These are phyloP conservation scores for Bolborhynchus lineola DNA, from an alignment of 2,113 vertebrate species.

Conservation along the genomic window DNA sequence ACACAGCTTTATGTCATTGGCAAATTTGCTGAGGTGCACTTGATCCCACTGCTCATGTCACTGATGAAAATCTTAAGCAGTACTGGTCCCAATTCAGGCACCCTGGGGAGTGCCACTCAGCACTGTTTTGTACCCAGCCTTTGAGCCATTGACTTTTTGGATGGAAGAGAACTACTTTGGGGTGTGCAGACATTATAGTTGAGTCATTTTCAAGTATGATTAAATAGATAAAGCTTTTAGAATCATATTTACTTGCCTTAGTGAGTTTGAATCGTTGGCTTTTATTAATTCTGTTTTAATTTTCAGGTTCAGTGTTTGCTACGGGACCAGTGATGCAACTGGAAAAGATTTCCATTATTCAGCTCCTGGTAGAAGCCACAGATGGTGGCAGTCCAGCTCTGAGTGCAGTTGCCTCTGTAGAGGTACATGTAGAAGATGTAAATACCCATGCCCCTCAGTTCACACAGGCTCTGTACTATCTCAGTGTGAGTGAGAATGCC, in stretches of 20 bases:
- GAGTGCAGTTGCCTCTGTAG: slow-evolving; percentile 76
- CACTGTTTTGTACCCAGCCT: not conserved
- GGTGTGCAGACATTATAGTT: not conserved
- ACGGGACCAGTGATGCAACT: slow-evolving; percentile 65
- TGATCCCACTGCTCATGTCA: not conserved
- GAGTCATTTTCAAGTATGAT: not conserved
- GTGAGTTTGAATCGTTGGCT: not conserved
- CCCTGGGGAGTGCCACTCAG: not conserved
- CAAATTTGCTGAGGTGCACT: not conserved
- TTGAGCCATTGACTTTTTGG: not conserved
- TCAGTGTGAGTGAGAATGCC: slow-evolving; percentile 79
- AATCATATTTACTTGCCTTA: not conserved
- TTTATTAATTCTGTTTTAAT: slow-evolving; percentile 24
- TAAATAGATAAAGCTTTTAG: not conserved
- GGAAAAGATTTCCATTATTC: slow-evolving; percentile 70
- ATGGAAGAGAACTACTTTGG: not conserved
- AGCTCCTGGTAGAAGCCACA: slow-evolving; percentile 83
- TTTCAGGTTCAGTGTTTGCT: slow-evolving; percentile 84
- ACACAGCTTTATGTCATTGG: not conserved
- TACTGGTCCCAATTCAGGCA: not conserved
- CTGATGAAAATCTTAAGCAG: not conserved
- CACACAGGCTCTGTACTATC: slow-evolving; percentile 72
- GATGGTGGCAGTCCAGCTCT: slow-evolving; percentile 82
- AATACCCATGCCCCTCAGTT: slow-evolving; percentile 85
- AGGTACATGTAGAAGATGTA: slow-evolving; percentile 77